A percentile compares a stretch with the other conserved stretches of the same genome.
Conservation (phyloP, 2,113 vertebrate species). For the Cacatua alba region DNA sequence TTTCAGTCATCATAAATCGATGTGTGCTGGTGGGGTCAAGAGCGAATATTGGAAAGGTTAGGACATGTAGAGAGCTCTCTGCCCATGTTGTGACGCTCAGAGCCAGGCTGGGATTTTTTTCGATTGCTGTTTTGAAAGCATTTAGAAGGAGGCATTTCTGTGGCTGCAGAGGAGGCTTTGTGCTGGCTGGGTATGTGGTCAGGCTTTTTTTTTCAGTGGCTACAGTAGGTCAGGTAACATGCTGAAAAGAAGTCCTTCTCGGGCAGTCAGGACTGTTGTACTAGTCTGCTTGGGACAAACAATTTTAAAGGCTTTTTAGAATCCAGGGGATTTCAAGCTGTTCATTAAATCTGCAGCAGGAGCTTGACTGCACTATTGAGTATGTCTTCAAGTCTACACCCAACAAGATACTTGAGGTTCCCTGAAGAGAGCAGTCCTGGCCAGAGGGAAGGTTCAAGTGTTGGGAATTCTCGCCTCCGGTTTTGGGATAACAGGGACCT, state of each 20-base stretch:
- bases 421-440: background rate
- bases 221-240: background rate
- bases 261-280: background rate
- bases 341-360: background rate
- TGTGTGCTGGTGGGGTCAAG: slow-evolving; percentile 26
- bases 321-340: background rate
- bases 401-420: background rate
- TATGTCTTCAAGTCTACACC: rapidly evolving
- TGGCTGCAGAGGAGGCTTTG: background rate
- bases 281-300: background rate
- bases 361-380: background rate
- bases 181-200: background rate
- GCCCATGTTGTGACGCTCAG: background rate
- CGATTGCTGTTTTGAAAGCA: slow-evolving; percentile 18
- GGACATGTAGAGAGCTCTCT: background rate
- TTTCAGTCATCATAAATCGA: slow-evolving; percentile 23
- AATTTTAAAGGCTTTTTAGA: background rate
- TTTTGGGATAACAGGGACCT: background rate
- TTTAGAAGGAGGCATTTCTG: slow-evolving; percentile 32
- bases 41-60: slow-evolving; percentile 10
- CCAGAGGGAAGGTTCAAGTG: background rate
- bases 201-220: background rate
- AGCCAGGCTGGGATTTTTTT: background rate
- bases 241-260: background rate
- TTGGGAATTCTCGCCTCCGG: background rate